Percentiles rank a stretch among this genome's conserved stretches.
Conservation (phyloP, 2,113 vertebrate genomes). For the Parotia lawesii region DNA sequence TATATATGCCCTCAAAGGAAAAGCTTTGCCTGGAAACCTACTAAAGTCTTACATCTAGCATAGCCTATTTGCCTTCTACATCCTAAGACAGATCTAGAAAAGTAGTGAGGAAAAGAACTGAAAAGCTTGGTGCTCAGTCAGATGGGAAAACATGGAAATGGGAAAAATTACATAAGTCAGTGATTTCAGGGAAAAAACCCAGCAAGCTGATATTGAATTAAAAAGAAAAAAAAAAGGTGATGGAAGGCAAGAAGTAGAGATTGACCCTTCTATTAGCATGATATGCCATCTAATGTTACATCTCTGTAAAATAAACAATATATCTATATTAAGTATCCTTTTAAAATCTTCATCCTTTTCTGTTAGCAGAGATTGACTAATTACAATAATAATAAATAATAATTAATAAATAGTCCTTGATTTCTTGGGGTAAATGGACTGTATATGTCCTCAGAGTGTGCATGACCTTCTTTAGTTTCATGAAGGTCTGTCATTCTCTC, state of each 20-base stretch:
- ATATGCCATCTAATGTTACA: not conserved
- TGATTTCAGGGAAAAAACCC: not conserved
- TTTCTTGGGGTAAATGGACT: not conserved
- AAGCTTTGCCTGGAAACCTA: not conserved
- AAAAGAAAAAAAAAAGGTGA: not conserved
- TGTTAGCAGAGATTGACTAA: not conserved
- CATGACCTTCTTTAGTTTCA: not conserved
- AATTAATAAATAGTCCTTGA: not conserved
- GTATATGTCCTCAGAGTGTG: not conserved
- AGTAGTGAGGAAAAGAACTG: not conserved
- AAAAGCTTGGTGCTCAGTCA: not conserved
- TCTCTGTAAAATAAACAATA: not conserved
- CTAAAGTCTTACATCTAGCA: not conserved
- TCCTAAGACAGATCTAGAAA: not conserved
- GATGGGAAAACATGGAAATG: not conserved
- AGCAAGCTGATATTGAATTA: not conserved
- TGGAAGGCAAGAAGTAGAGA: not conserved
- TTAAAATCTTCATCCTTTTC: not conserved
- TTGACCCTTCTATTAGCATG: not conserved
- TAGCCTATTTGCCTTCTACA: not conserved
- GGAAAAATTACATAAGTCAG: accelerated
- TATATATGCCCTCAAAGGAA: not conserved
- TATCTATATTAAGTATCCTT: not conserved
- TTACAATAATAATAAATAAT: not conserved
- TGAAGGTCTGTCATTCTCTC: not conserved